Percentiles rank a stretch among this genome's conserved stretches.
These are phyloP conservation scores for Malurus alboscapulatus DNA, from an alignment of 2,113 vertebrate genomes.

Conservation along the genomic window DNA sequence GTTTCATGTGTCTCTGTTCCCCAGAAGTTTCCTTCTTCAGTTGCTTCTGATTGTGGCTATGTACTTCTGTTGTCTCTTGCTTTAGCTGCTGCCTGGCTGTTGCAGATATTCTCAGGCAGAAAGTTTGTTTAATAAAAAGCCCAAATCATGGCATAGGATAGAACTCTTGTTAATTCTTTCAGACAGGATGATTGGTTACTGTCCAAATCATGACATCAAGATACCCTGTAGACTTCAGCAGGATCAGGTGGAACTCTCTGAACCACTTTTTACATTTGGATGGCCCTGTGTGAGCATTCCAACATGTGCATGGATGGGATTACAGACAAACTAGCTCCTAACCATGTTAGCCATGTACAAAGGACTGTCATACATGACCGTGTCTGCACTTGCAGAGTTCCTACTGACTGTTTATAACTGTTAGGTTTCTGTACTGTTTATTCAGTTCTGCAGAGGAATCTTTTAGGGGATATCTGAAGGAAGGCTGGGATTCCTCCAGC, in stretches of 20 bases:
- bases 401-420: not conserved
- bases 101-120: not conserved
- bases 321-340: not conserved
- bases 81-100: not conserved
- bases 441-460: not conserved
- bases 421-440: not conserved
- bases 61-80: not conserved
- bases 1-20: not conserved
- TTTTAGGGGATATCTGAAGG: not conserved
- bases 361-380: not conserved
- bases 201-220: not conserved
- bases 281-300: not conserved
- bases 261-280: not conserved
- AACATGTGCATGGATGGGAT: not conserved
- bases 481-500: not conserved
- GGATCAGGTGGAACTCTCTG: not conserved
- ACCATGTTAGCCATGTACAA: not conserved
- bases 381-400: not conserved
- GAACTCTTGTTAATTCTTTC: not conserved
- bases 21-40: not conserved
- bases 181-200: not conserved
- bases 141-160: accelerated
- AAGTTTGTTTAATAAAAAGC: not conserved
- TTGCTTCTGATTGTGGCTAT: not conserved
- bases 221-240: not conserved